Percentiles rank a stretch among this genome's conserved stretches.
These are phyloP conservation scores for Solenodon paradoxus DNA, from an alignment of 2,113 vertebrate genomes.

Conservation along the genomic window DNA sequence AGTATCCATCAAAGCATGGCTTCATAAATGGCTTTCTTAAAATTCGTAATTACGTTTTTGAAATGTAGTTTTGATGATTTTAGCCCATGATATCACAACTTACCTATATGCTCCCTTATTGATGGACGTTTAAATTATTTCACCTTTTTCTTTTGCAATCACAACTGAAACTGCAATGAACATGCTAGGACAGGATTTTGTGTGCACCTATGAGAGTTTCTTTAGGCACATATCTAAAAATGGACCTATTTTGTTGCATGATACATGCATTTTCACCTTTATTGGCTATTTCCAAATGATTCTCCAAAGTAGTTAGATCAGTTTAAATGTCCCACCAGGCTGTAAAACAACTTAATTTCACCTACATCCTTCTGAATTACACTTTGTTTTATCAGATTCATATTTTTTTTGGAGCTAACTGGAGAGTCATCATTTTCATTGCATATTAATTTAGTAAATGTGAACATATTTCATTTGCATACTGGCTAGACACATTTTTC, in stretches of 20 bases:
- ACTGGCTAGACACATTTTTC: not conserved
- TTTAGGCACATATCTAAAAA: not conserved
- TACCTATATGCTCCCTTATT: not conserved
- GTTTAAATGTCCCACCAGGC: not conserved
- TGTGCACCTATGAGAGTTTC: not conserved
- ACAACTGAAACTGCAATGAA: not conserved
- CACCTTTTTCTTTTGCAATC: not conserved
- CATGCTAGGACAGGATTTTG: not conserved
- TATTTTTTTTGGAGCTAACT: not conserved
- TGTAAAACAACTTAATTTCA: not conserved
- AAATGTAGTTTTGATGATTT: not conserved
- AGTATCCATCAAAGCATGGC: not conserved
- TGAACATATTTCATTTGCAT: not conserved
- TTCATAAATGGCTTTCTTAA: not conserved
- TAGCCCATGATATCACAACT: not conserved
- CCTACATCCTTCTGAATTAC: not conserved
- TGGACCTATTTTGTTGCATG: not conserved
- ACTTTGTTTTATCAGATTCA: not conserved
- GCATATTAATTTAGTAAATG: not conserved
- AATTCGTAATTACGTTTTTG: not conserved
- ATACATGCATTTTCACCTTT: not conserved
- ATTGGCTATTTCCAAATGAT: not conserved
- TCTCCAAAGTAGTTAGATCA: not conserved
- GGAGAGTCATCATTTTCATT: not conserved
- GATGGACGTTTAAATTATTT: not conserved